Evolutionary conservation across 2,888 invertebrate genomes (phyloP).

Genomic region (Allygus modestus): DNA sequence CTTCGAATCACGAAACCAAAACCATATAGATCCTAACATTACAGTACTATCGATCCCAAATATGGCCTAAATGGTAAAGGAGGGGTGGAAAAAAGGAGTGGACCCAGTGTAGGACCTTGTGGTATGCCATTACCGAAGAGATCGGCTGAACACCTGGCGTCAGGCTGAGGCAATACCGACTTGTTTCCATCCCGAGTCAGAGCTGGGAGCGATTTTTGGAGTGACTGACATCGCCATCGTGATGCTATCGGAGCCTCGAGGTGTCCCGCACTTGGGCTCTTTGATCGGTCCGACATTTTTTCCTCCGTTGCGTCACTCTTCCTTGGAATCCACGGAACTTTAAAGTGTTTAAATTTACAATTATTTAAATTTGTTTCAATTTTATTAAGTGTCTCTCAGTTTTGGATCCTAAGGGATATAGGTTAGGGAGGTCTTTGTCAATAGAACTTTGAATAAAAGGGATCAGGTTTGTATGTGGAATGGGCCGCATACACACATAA

Average conservation of each 20-base stretch:
- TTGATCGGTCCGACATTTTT: constrained; percentile 41
- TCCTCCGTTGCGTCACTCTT: not conserved
- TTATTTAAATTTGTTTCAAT: no score
- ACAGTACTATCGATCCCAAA: no score
- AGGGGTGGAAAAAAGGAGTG: not conserved
- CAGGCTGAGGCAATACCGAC: not conserved
- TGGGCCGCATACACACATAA: no score
- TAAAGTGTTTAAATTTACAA: not conserved
- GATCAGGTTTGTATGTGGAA: no score
- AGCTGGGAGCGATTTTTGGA: not conserved
- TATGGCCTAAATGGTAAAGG: no score
- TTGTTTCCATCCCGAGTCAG: not conserved
- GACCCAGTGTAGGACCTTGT: not conserved
- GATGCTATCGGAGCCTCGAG: constrained; percentile 31
- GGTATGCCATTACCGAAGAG: constrained; percentile 22
- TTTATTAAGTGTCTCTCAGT: no score
- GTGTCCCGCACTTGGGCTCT: constrained; percentile 1
- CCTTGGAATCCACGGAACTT: not conserved
- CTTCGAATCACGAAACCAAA: no score
- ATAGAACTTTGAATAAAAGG: no score
- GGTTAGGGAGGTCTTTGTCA: no score
- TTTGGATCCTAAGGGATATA: no score
- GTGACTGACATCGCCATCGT: constrained; percentile 1
- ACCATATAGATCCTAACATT: no score
- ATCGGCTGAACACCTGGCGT: constrained; percentile 7